Evolutionary conservation across 2,797 vertebrate genomes (phyloP), one percentile per base, ranked within the genome.

Genomic region (Vultur gryphus): DNA sequence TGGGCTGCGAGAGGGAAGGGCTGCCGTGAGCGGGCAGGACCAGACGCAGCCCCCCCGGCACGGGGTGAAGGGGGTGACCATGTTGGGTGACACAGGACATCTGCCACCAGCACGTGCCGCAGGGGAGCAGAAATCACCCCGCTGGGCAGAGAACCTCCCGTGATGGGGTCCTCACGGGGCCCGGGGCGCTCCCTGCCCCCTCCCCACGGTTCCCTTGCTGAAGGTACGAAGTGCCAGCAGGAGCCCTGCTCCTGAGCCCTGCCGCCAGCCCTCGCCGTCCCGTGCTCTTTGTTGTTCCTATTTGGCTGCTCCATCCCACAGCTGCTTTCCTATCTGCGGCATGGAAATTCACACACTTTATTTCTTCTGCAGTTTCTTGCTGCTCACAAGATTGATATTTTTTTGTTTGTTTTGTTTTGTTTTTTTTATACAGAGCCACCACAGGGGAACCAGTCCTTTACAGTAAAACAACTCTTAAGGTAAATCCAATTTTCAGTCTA

Each of bases 231-330:
- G 13, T 20, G 35, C 52, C 43, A 5, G 29, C 54, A 26, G 46
- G 10, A 35, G 7, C 72, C 51, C 33, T 4, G 33, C 16, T 5
- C 55, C 16, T 2, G 8, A 55, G 43, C 58, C 26, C 5, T 6
- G 41, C 66, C 12, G 3, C 18, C 29, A 16, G 58, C 39, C 39
- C n/a, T 44, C 0, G 1, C 11, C 0, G 1, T 7, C 46, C 44
- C 8, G 7, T 5, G 16, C 44, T 11, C 4, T 8, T 20, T 5
- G 43, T 8, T 10, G 48, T 20, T 49, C 33, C 26, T 19, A 1
- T 11, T 24, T 54, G 66, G 8, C 52, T 44, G 61, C 61, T 84
- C 73, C 33, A 8, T 52, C 35, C 57, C 52, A 1, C 5, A 11
- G 39, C 64, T 46, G 37, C 72, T 43, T 37, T 46, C 46, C 52